phyloP scores from a whole-genome alignment of 2,888 invertebrate species.

The Zaprionus lineosus region DNA sequence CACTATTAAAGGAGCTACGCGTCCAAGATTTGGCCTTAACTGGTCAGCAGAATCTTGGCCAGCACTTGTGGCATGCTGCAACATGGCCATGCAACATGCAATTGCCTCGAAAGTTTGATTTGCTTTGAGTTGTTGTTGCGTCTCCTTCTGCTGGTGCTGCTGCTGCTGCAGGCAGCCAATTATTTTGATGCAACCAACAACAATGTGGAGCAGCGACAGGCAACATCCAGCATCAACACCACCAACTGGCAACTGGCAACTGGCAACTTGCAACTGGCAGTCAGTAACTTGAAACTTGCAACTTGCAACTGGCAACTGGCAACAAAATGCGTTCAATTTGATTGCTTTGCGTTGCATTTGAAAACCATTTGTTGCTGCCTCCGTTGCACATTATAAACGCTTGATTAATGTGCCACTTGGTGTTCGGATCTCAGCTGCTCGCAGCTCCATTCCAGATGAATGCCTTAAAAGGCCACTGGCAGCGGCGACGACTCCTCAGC shows the following conservation, averaged over 20 bases:
- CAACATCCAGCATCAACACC: constrained; percentile 32
- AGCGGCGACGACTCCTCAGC: constrained; percentile 20
- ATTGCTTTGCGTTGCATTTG: constrained; percentile 70
- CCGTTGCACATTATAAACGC: constrained; percentile 55
- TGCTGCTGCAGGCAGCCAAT: constrained; percentile 60
- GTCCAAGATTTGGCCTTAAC: constrained; percentile 1
- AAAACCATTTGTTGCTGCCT: constrained; percentile 66
- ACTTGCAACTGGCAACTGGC: constrained; percentile 4
- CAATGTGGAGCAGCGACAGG: constrained; percentile 64
- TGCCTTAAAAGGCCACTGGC: constrained; percentile 48
- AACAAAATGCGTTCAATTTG: constrained; percentile 63
- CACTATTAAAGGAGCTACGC: constrained; percentile 40
- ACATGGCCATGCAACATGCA: constrained; percentile 32
- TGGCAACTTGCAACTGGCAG: too few relatives aligned
- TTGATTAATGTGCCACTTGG: constrained; percentile 60
- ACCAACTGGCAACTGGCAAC: constrained; percentile 18
- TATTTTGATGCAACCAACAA: constrained; percentile 70
- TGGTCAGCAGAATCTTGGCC: constrained; percentile 6
- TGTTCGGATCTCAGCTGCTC: constrained; percentile 3
- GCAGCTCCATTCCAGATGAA: not conserved
- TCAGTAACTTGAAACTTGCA: too few relatives aligned
- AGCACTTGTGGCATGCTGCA: constrained; percentile 4
- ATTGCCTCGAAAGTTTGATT: constrained; percentile 46
- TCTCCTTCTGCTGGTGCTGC: constrained; percentile 26
- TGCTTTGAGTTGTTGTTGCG: constrained; percentile 43